These are phyloP conservation scores for Ptyas mucosa DNA, from an alignment of 2,113 vertebrate species.

Conservation along the genomic window DNA sequence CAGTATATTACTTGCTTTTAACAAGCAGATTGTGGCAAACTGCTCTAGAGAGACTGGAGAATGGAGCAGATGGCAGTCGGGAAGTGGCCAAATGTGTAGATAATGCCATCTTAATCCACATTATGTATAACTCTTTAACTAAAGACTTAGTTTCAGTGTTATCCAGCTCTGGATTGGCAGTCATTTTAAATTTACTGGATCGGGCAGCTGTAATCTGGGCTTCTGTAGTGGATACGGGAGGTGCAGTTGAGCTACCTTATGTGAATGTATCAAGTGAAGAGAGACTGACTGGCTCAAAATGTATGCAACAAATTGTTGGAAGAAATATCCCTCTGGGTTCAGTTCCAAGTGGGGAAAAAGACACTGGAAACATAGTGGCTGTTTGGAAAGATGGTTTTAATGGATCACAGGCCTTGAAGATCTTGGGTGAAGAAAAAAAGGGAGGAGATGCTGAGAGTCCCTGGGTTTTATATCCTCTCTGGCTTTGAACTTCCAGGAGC, in stretches of 20 bases:
- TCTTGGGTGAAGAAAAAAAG: no score
- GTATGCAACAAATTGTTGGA: background rate
- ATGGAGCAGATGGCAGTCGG: background rate
- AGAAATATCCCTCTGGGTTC: no score
- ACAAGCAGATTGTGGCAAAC: background rate
- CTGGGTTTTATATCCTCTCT: no score
- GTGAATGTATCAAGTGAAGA: background rate
- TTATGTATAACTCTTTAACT: background rate
- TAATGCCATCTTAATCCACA: background rate
- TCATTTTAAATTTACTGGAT: background rate
- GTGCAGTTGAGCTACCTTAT: background rate
- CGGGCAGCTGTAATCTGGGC: background rate
- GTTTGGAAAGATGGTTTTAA: no score
- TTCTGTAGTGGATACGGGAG: background rate
- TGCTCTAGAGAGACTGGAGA: background rate
- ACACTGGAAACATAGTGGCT: no score
- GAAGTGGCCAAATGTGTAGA: background rate
- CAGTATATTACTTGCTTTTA: background rate
- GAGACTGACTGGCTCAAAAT: background rate
- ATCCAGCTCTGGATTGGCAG: background rate
- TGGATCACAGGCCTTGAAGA: no score
- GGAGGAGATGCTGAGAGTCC: no score
- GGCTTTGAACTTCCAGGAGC: no score
- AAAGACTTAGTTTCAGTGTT: background rate
- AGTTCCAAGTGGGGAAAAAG: no score